These are phyloP conservation scores for Nettapus auritus DNA, from an alignment of 2,113 vertebrate species.

Conservation along the genomic window DNA sequence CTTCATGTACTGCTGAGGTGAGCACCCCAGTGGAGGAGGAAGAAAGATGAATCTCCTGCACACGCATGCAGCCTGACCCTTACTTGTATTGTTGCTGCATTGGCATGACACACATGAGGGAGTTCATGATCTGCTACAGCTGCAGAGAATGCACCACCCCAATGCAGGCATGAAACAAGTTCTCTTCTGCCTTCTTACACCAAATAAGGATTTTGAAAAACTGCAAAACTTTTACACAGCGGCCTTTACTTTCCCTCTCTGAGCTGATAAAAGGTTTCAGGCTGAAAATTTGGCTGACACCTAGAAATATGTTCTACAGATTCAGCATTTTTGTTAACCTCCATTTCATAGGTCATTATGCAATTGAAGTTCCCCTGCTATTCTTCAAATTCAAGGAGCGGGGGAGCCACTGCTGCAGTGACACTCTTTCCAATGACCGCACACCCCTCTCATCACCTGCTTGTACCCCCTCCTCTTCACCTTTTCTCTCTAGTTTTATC, in stretches of 20 bases:
- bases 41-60: neutral
- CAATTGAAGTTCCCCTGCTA: neutral
- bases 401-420: neutral
- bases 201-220: neutral
- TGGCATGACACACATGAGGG: accelerated
- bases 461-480: neutral
- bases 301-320: neutral
- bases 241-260: neutral
- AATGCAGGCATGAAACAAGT: neutral
- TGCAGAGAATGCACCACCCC: neutral
- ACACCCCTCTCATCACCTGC: neutral
- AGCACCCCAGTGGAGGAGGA: neutral
- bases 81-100: neutral
- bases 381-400: neutral
- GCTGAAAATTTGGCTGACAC: conserved; percentile 1
- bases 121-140: neutral
- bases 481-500: neutral
- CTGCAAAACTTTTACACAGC: neutral
- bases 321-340: conserved; percentile 5
- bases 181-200: neutral
- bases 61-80: neutral
- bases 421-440: neutral
- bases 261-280: neutral
- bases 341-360: neutral
- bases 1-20: neutral